Percentiles rank a stretch among this genome's conserved stretches.
phyloP scores from a whole-genome alignment of 2,888 invertebrate genomes.

The Calliphora vomitoria region DNA sequence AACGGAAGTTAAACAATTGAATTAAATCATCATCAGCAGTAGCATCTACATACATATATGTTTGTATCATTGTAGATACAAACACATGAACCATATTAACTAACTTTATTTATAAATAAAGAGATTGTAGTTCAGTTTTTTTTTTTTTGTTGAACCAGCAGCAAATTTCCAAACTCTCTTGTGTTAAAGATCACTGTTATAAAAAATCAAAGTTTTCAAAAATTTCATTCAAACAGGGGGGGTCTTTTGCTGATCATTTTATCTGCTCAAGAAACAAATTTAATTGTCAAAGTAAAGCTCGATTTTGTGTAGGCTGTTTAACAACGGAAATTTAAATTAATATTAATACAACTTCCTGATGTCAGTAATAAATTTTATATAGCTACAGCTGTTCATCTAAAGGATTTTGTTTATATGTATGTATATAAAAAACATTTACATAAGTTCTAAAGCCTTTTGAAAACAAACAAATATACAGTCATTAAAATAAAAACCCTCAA shows the following conservation, averaged over 20 bases:
- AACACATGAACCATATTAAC: constrained; percentile 32
- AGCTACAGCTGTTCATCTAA: constrained; percentile 55
- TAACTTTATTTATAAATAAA: constrained; percentile 52
- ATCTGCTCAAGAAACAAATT: not conserved
- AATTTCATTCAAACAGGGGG: constrained; percentile 49
- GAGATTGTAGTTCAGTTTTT: constrained; percentile 35
- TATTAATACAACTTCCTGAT: constrained; percentile 78
- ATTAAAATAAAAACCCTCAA: constrained; percentile 48
- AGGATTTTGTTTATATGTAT: constrained; percentile 54
- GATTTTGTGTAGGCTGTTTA: constrained; percentile 61
- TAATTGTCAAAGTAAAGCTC: constrained; percentile 8
- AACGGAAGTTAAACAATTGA: constrained; percentile 74
- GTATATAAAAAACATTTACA: constrained; percentile 42
- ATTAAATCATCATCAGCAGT: constrained; percentile 69
- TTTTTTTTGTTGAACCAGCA: not conserved
- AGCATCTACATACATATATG: constrained; percentile 17
- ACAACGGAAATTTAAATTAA: constrained; percentile 83
- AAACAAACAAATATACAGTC: not conserved
- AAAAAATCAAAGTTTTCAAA: constrained; percentile 72
- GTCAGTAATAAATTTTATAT: constrained; percentile 58
- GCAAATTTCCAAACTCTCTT: constrained; percentile 45
- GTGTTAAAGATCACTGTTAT: constrained; percentile 43
- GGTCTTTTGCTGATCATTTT: not conserved
- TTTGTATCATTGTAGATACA: constrained; percentile 9
- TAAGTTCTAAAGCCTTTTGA: constrained; percentile 1